Percentiles rank a stretch among this genome's conserved stretches.
These are phyloP conservation scores for Tinamus major DNA, from an alignment of 2,797 vertebrate genomes.

Conservation along the genomic window DNA sequence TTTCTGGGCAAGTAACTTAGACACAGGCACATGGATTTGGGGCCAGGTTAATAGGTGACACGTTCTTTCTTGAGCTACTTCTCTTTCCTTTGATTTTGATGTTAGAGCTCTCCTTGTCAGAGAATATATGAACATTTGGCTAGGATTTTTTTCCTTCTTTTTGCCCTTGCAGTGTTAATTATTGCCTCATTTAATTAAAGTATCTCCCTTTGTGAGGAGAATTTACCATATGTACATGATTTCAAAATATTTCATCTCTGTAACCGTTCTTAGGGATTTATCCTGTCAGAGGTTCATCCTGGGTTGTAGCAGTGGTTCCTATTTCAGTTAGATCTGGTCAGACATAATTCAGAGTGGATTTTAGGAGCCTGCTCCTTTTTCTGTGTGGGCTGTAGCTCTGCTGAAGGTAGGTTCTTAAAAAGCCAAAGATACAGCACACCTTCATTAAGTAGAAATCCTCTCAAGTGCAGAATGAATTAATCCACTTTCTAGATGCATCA, in stretches of 20 bases:
- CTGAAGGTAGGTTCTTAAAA: neutral
- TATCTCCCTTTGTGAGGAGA: neutral
- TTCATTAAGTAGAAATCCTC: neutral
- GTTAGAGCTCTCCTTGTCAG: neutral
- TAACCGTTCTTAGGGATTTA: neutral
- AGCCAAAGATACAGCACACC: neutral
- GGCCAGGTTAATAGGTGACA: neutral
- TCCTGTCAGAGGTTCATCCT: neutral
- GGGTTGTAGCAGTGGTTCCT: neutral
- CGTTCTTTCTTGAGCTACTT: neutral
- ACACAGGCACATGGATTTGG: neutral
- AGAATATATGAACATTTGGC: neutral
- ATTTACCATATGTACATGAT: neutral
- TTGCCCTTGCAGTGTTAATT: neutral
- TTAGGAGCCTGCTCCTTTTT: neutral
- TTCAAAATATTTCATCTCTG: neutral
- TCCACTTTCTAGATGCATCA: neutral
- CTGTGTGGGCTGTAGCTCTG: neutral
- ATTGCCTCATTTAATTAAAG: neutral
- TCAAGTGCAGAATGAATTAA: neutral
- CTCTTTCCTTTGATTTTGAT: neutral
- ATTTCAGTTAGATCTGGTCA: neutral
- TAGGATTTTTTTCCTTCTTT: neutral
- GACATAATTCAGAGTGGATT: neutral
- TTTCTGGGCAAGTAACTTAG: neutral